Conservation (phyloP, 2,797 vertebrate genomes). For the Neosalanx taihuensis region DNA sequence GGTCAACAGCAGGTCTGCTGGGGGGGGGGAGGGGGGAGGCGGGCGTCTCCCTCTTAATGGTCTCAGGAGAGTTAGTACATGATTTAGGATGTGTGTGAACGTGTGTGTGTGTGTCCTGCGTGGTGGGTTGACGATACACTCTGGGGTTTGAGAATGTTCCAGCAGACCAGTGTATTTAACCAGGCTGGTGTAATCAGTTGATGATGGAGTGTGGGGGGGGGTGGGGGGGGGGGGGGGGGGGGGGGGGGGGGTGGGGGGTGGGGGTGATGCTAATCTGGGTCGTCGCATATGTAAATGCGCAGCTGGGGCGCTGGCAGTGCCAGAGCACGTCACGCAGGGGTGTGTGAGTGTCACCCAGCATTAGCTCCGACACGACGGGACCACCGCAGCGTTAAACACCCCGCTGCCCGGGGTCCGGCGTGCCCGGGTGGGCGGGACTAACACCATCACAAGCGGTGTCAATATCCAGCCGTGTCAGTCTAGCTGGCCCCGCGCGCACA, state of each 20-base stretch:
- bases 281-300: slow-evolving; percentile 89
- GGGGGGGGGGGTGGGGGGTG: too few relatives aligned
- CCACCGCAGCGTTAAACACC: slow-evolving; percentile 47
- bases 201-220: slow-evolving; percentile 78
- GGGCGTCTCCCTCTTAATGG: not conserved
- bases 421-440: slow-evolving; percentile 41
- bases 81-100: not conserved
- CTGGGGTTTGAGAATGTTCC: slow-evolving; percentile 34
- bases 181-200: slow-evolving; percentile 74
- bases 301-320: slow-evolving; percentile 81
- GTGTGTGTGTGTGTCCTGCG: slow-evolving; percentile 6
- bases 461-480: slow-evolving; percentile 42
- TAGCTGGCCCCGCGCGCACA: slow-evolving; percentile 10
- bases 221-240: too few relatives aligned
- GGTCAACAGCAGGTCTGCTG: slow-evolving; percentile 16
- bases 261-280: slow-evolving; percentile 87
- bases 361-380: slow-evolving; percentile 67
- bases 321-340: slow-evolving; percentile 77
- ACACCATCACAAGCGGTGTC: slow-evolving; percentile 57
- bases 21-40: too few relatives aligned
- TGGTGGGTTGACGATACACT: slow-evolving; percentile 1
- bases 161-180: slow-evolving; percentile 40
- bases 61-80: not conserved
- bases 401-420: slow-evolving; percentile 39
- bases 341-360: slow-evolving; percentile 72